Evolutionary conservation across 2,797 vertebrate species (phyloP).

Genomic region (Spheniscus humboldti): DNA sequence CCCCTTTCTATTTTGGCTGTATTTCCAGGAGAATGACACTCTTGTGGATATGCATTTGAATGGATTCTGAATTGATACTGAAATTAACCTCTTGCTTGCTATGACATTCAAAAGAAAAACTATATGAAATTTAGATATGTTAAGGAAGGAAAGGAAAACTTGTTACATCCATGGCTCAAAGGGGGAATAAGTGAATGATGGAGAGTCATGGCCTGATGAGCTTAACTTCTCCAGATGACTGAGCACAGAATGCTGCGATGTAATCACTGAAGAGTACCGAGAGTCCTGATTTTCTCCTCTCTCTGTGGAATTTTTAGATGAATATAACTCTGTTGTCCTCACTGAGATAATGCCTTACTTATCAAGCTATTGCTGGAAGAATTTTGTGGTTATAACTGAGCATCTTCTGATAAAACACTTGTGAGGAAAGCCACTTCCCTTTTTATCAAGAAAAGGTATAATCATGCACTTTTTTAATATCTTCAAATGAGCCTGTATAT

Average conservation of each 20-base stretch:
- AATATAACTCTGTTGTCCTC: not conserved
- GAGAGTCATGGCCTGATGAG: not conserved
- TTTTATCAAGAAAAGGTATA: not conserved
- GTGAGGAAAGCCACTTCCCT: not conserved
- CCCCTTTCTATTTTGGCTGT: not conserved
- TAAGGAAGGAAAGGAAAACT: not conserved
- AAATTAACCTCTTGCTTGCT: not conserved
- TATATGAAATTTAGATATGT: not conserved
- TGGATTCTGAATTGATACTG: not conserved
- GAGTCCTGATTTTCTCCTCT: not conserved
- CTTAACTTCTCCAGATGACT: not conserved
- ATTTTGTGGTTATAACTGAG: not conserved
- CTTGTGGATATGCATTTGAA: accelerated
- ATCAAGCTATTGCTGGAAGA: not conserved
- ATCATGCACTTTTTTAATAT: not conserved
- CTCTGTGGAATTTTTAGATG: not conserved
- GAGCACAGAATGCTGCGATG: not conserved
- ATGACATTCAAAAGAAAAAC: not conserved
- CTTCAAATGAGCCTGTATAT: not conserved
- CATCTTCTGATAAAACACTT: not conserved
- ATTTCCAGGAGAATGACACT: not conserved
- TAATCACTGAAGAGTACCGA: not conserved
- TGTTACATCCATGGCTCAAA: not conserved
- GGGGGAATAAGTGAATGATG: not conserved
- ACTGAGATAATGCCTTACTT: not conserved